phyloP scores from a whole-genome alignment of 2,888 invertebrate genomes.

The Macaria notata region DNA sequence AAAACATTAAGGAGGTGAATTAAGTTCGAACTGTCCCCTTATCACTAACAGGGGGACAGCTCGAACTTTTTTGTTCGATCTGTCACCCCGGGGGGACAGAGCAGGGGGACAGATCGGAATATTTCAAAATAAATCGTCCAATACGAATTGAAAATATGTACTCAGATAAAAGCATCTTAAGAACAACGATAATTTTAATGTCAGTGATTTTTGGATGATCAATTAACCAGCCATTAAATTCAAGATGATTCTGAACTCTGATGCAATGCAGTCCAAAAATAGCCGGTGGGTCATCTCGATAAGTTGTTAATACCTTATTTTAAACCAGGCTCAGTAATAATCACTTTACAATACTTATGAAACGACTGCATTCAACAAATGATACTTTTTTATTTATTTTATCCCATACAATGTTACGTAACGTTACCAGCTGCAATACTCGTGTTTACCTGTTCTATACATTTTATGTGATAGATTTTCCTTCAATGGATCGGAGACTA shows the following conservation, averaged over 20 bases:
- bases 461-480: background rate
- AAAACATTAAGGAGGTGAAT: too few species aligned
- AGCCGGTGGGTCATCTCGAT: background rate
- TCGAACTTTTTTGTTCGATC: too few species aligned
- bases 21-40: too few species aligned
- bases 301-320: conserved; percentile 3
- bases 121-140: too few species aligned
- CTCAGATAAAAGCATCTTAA: too few species aligned
- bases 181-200: too few species aligned
- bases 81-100: too few species aligned
- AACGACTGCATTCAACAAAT: conserved; percentile 8
- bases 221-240: too few species aligned
- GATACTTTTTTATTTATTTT: conserved; percentile 16
- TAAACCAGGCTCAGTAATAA: conserved; percentile 1
- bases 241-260: background rate
- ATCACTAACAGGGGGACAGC: too few species aligned
- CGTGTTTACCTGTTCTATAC: background rate
- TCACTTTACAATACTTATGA: conserved; percentile 7
- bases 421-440: conserved; percentile 8
- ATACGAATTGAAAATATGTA: too few species aligned
- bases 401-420: conserved; percentile 14
- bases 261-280: background rate
- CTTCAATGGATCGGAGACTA: background rate
- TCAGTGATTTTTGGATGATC: too few species aligned
- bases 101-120: too few species aligned